A percentile compares a stretch with the other conserved stretches of the same genome.
phyloP scores from a whole-genome alignment of 2,113 vertebrate genomes.

The Lethenteron camtschaticum region DNA sequence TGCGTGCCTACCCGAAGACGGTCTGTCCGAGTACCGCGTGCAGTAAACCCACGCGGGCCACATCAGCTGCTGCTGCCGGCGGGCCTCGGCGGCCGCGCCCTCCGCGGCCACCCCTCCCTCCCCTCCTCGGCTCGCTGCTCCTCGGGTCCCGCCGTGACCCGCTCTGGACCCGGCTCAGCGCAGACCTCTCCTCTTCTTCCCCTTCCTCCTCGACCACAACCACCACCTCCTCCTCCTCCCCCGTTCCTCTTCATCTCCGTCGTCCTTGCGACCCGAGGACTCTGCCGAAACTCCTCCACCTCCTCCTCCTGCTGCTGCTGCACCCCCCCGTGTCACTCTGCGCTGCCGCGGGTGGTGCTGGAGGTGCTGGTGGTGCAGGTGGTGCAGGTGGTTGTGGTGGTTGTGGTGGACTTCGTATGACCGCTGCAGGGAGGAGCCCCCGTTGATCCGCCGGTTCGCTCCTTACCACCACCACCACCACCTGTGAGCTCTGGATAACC shows the following conservation, averaged over 20 bases:
- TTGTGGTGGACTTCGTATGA: no score
- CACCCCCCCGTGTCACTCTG: neutral
- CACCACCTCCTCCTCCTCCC: neutral
- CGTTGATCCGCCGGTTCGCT: no score
- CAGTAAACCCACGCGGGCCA: slow-evolving; percentile 98
- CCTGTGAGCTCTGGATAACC: no score
- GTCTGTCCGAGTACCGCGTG: slow-evolving; percentile 84
- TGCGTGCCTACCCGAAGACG: slow-evolving; percentile 81
- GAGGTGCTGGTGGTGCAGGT: neutral
- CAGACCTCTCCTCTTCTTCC: neutral
- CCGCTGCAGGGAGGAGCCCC: no score
- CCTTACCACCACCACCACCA: no score
- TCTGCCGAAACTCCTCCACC: neutral
- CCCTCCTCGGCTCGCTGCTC: neutral
- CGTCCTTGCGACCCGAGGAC: no score
- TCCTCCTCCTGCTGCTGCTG: neutral
- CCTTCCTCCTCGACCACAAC: neutral
- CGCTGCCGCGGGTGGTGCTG: neutral
- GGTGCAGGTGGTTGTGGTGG: no score
- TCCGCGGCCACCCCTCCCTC: neutral
- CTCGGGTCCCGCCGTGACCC: neutral
- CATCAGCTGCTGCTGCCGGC: slow-evolving; percentile 32
- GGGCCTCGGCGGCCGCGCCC: neutral
- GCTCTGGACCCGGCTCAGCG: neutral
- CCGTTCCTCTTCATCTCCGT: no score